phyloP scores from a whole-genome alignment of 2,888 invertebrate species.

The Trilocha varians region DNA sequence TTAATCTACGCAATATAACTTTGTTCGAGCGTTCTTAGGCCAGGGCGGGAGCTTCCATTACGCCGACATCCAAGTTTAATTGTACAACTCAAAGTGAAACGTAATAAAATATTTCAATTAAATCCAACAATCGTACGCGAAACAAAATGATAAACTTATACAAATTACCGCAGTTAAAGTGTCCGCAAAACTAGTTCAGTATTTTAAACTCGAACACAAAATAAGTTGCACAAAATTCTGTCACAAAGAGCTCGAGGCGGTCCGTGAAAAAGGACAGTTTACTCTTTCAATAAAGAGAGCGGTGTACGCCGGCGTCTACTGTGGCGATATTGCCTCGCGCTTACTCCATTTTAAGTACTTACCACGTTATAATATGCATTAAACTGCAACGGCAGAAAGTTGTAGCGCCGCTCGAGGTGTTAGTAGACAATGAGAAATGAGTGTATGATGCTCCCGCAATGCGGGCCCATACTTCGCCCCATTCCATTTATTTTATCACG shows the following conservation, averaged over 20 bases:
- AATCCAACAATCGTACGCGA: constrained; percentile 26
- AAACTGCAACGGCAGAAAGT: constrained; percentile 61
- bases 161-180: constrained; percentile 36
- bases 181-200: constrained; percentile 51
- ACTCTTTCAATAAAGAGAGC: constrained; percentile 65
- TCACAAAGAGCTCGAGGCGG: constrained; percentile 58
- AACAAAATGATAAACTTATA: constrained; percentile 39
- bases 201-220: constrained; percentile 54
- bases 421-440: constrained; percentile 67
- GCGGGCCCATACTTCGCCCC: constrained; percentile 48
- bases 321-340: constrained; percentile 53
- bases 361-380: constrained; percentile 70
- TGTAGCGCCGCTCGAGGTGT: constrained; percentile 43
- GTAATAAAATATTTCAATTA: constrained; percentile 32
- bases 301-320: constrained; percentile 41
- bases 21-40: constrained; percentile 31
- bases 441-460: constrained; percentile 64
- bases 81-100: constrained; percentile 31
- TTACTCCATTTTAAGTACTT: constrained; percentile 61
- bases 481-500: constrained; percentile 65
- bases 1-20: constrained; percentile 50
- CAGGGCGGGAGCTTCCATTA: constrained; percentile 23
- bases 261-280: constrained; percentile 67
- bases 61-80: constrained; percentile 22
- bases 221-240: constrained; percentile 60